phyloP scores from a whole-genome alignment of 2,888 invertebrate species.

The Cataglyphis albicans region DNA sequence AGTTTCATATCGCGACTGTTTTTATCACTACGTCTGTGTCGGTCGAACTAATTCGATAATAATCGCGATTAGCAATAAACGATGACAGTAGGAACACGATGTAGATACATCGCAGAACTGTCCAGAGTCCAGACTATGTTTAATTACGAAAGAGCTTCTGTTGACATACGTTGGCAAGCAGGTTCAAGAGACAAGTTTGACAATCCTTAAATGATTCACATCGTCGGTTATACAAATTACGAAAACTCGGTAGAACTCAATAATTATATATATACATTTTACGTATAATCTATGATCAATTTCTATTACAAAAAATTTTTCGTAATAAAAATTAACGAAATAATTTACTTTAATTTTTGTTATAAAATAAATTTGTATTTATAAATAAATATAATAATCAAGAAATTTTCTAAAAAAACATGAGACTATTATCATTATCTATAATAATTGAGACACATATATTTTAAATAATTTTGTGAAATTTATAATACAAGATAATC shows the following conservation, averaged over 20 bases:
- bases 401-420: background rate
- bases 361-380: background rate
- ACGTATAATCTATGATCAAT: background rate
- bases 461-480: background rate
- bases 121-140: constrained; percentile 51
- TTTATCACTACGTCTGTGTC: background rate
- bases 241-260: background rate
- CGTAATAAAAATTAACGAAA: background rate
- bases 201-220: constrained; percentile 66
- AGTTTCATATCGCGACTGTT: background rate
- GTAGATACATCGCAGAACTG: constrained; percentile 61
- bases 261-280: background rate
- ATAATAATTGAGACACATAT: background rate
- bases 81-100: constrained; percentile 49
- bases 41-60: constrained; percentile 31
- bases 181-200: constrained; percentile 79
- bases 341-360: background rate
- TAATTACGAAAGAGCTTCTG: constrained; percentile 53
- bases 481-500: constrained; percentile 16
- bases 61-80: constrained; percentile 56
- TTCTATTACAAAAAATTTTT: background rate
- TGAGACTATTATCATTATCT: background rate
- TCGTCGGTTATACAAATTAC: constrained; percentile 42
- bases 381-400: background rate
- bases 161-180: constrained; percentile 55